A percentile compares a stretch with the other conserved stretches of the same genome.
These are phyloP conservation scores for Lophura swinhoii DNA, from an alignment of 2,797 vertebrate genomes.

Conservation along the genomic window DNA sequence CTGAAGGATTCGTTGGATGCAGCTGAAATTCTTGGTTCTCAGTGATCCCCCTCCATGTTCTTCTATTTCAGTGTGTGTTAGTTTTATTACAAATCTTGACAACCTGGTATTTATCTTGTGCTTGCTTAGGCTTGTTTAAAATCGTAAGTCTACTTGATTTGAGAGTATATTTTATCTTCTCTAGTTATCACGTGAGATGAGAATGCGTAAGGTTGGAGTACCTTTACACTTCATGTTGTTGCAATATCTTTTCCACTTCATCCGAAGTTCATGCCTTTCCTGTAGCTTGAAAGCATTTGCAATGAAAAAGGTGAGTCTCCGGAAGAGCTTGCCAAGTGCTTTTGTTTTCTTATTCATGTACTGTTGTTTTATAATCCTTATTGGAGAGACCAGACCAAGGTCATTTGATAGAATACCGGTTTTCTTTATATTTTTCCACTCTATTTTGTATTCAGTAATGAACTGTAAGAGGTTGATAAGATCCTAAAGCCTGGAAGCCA, in stretches of 20 bases:
- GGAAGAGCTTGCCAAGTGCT: neutral
- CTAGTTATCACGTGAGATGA: neutral
- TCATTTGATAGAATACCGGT: neutral
- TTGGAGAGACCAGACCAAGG: neutral
- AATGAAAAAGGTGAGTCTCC: neutral
- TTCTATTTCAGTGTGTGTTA: neutral
- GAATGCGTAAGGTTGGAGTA: neutral
- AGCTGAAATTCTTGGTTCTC: conserved; percentile 17
- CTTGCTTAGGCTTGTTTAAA: neutral
- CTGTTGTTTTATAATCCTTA: neutral
- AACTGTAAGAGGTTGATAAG: neutral
- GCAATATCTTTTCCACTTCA: neutral
- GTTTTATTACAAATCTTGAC: neutral
- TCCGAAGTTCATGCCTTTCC: neutral
- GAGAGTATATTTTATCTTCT: neutral
- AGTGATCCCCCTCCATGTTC: neutral
- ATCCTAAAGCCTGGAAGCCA: neutral
- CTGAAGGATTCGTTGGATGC: conserved; percentile 14
- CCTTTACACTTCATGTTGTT: neutral
- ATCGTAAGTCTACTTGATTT: neutral
- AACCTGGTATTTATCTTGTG: neutral
- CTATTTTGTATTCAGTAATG: neutral
- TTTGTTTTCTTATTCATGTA: neutral
- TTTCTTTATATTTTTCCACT: neutral
- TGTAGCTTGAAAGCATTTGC: neutral